phyloP scores from a whole-genome alignment of 2,113 vertebrate genomes.

The Hippocampus guttulatus region DNA sequence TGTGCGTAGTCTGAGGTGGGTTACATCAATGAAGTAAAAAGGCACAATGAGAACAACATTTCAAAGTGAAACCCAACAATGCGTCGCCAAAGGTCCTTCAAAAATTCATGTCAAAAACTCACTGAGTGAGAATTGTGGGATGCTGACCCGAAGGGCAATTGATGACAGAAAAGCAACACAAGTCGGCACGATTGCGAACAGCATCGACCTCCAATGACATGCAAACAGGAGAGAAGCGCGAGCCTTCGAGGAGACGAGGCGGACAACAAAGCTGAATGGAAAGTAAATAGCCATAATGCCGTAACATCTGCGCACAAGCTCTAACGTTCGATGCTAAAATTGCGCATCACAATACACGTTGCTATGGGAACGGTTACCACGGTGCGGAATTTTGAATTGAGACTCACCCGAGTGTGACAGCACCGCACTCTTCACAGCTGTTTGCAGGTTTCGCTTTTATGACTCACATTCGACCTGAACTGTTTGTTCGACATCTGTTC shows the following conservation, averaged over 20 bases:
- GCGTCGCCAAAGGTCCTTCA: too few relatives aligned
- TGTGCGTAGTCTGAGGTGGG: too few relatives aligned
- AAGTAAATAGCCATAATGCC: not conserved
- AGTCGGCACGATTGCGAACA: not conserved
- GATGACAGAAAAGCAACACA: not conserved
- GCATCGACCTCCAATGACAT: too few relatives aligned
- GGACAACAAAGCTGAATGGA: not conserved
- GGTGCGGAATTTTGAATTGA: not conserved
- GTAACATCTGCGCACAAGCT: not conserved
- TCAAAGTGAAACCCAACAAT: too few relatives aligned
- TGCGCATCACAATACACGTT: not conserved
- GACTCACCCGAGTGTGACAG: conserved; percentile 2
- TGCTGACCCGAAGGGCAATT: not conserved
- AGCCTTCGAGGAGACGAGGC: not conserved
- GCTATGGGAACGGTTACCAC: conserved; percentile 3
- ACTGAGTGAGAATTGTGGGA: not conserved
- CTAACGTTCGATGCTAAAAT: not conserved
- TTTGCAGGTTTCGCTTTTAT: conserved; percentile 2
- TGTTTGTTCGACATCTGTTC: conserved; percentile 1
- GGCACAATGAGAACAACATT: too few relatives aligned
- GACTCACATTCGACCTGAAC: not conserved
- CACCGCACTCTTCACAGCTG: not conserved
- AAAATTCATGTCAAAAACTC: too few relatives aligned
- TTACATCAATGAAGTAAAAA: too few relatives aligned
- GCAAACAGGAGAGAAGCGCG: not conserved